These are phyloP conservation scores for Thalassaphorura encarpata DNA, from an alignment of 1,140 invertebrate genomes.

Conservation along the genomic window DNA sequence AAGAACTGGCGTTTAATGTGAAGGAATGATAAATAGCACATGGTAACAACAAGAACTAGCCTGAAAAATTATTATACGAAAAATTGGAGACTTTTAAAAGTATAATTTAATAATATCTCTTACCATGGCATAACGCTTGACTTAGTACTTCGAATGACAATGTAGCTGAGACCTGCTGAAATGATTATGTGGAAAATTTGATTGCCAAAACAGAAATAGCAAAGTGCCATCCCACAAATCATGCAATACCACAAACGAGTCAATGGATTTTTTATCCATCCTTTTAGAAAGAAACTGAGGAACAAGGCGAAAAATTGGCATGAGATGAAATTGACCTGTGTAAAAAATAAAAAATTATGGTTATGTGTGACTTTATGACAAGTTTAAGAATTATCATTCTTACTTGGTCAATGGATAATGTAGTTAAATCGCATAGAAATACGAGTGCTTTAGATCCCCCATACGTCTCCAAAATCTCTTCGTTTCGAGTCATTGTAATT, in stretches of 20 bases:
- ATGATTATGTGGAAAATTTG: conserved; percentile 43
- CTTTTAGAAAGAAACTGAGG: conserved; percentile 59
- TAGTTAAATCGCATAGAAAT: conserved; percentile 15
- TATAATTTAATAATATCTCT: conserved; percentile 18
- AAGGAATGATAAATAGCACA: conserved; percentile 71
- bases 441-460: conserved; percentile 20
- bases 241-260: conserved; percentile 64
- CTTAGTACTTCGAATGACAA: conserved; percentile 51
- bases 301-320: conserved; percentile 65
- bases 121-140: conserved; percentile 55
- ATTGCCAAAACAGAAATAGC: conserved; percentile 80
- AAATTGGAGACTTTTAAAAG: background rate
- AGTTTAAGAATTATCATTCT: background rate
- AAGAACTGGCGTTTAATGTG: conserved; percentile 80
- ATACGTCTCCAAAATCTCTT: conserved; percentile 8
- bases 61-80: conserved; percentile 42
- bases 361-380: background rate
- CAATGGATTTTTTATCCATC: conserved; percentile 49
- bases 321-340: conserved; percentile 70
- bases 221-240: conserved; percentile 59
- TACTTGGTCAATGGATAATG: conserved; percentile 30
- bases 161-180: conserved; percentile 44
- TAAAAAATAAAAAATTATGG: conserved; percentile 29
- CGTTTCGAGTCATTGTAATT: background rate
- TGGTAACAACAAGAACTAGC: conserved; percentile 58